Base-by-base conservation (phyloP, 1,140 invertebrate species). In the Drosophila pectinifera region DNA sequence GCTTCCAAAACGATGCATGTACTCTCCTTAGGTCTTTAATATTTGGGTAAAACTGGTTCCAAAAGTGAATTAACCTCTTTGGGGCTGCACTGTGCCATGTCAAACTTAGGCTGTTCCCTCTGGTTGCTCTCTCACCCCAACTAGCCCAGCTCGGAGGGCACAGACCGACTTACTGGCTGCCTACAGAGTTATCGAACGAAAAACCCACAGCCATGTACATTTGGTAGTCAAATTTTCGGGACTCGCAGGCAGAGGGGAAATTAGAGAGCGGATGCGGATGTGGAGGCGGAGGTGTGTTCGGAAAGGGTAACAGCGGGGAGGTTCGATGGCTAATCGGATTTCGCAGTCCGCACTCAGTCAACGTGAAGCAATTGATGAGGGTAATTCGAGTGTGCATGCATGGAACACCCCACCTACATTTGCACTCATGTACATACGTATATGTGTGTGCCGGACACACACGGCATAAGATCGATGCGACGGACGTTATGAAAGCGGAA, bases 361-460 rank as follows among this genome's bases (percentile, higher is more conserved):
- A 88, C 79, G 72, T 83, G 75, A 88, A 77, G 63, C 84, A 83
- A 88, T 88, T 83, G 84, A 89, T 89, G 84, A 77, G 76, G 72
- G 49, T 62, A 89, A 86, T 88, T 88, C 79, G 73, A 89, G 76
- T 73, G 83, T 69, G 63, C 67, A 77, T 83, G 70, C 65, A 89
- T 79, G 83, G 68, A 86, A 46, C 70, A 57, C 56, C 45, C 54
- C 73, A 68, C 63, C 41, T 46, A 22, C 31, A 26, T 20, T 59
- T 28, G 56, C 41, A 57, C 28, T 31, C 31, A 7, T 34, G 34
- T 20, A 28, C 38, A 42, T 36, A 46, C 41, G 58, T 42, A 59
- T 2, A 26, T 45, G 11, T 49, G 11, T 49, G 7, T 18, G 46
- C n/a, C 22, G n/a, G n/a, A 14, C 24, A 51, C 24, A 14, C 16